Base-by-base conservation (phyloP, 2,888 invertebrate genomes). In the Cataglyphis albicans region DNA sequence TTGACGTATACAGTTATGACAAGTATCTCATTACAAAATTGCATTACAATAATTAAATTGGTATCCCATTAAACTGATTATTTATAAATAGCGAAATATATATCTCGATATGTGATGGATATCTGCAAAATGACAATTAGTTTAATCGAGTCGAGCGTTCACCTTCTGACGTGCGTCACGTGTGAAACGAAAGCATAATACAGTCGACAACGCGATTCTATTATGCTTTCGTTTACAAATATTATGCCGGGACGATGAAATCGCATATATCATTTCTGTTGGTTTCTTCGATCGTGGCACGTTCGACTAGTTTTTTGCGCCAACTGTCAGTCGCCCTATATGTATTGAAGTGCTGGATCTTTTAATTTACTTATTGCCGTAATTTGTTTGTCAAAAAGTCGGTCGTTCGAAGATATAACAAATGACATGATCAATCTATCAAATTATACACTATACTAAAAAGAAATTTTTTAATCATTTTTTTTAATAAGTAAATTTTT, bases 81-180 rank as follows among this genome's bases (percentile, higher is more conserved):
- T 55, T 72, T 59, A 59, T 68, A 70, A 59, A 72, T 80, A 25
- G 72, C 44, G 18, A 72, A 55, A 32, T 32, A 9, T 44, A n/a
- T 70, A 59, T 72, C 78, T 72, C 72, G 21, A 55, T 67, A 75
- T 78, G 57, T 21, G 44, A 80, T 72, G 78, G 15, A 52, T 68
- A 68, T 68, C 48, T 32, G 48, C 32, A n/a, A 80, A 78, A 59
- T 41, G 59, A 59, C 72, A 80, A 80, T 80, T 80, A 80, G 72
- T 72, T 80, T 80, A 80, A 80, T 80, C 78, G 78, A 80, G 72
- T 72, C 59, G n/a, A 52, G 70, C 72, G 18, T 59, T 80, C 78
- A 59, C 59, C 35, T 72, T 72, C 78, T 72, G 78, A 72, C 78
- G 59, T 72, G 21, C 38, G 59, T 72, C 78, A 80, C 72, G 57